Base-by-base conservation (phyloP, 1,140 invertebrate species). In the Nasonia giraulti region DNA sequence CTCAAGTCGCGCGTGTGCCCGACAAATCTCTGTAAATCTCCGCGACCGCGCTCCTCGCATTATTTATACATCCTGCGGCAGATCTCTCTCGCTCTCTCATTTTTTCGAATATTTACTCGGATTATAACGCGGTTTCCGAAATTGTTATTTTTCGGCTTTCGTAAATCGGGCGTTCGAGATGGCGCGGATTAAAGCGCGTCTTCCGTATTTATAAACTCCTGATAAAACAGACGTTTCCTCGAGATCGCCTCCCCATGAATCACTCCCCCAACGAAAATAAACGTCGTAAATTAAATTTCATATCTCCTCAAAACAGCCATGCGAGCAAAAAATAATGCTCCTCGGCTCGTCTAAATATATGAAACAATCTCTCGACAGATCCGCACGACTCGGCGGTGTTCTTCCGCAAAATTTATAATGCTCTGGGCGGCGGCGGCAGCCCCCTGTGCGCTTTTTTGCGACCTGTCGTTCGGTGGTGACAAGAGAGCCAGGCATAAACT, bases 401-500 rank as follows among this genome's bases (percentile, higher is more conserved):
- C 31, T 84, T 80, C 69, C 47, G 68, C 84, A 81, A 78, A 85
- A 85, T 85, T 85, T 81, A 85, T 82, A 85, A 81, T 77, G 66
- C 69, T 69, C 23, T 76, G 27, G 37, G 73, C 82, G 50, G 50
- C 8, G 4, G 55, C 7, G 62, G 14, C 66, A 11, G n/a, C 5
- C 5, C 40, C 75, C 40, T 50, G 69, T 76, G 33, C 76, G 68
- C 69, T 83, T 74, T 81, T 81, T 50, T 47, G 37, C 44, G 74
- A 23, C 44, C 44, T 76, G n/a, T 81, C 68, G 33, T 14, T 50
- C 66, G 47, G 85, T 82, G 88, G 87, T 87, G 88, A 89, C 87
- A 89, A 87, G 55, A 86, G 87, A 87, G 84, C 87, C 84, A 80
- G 84, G 81, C 88, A 88, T 87, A 89, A 88, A 88, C 87, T 86